Base-by-base conservation (phyloP, 1,140 invertebrate genomes). In the Leptonema lineaticorne region DNA sequence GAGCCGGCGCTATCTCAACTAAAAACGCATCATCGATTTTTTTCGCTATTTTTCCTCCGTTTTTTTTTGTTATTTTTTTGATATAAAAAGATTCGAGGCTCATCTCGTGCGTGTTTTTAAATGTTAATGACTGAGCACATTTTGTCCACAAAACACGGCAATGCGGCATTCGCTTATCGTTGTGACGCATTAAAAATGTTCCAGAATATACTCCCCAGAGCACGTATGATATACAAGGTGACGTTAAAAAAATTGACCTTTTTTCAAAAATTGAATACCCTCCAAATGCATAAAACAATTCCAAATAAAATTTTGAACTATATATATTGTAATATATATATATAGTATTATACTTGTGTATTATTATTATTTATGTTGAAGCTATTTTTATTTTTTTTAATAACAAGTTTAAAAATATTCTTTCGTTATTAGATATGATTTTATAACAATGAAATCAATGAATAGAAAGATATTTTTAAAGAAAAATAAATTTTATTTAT, bases 131-230 rank as follows among this genome's bases (percentile, higher is more conserved):
- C 28, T 24, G 28, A 24, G 16, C 58, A 62, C 2, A 62, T 62
- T 62, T 62, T 28, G 28, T 62, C 28, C 58, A 62, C 58, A 33
- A 62, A 62, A 62, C 58, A 62, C 58, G 58, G 58, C 58, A 62
- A 9, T 62, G 58, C 58, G 58, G 58, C 29, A 62, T 33, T 62
- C 20, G 29, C 58, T 62, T 62, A 62, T 62, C 58, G 58, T 7
- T 16, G 26, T 59, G 58, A 7, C 56, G 56, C 56, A 58, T 58
- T 58, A 58, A 62, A 62, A 62, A 62, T 28, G 7, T 37, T 62
- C 20, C 20, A 41, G 9, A 41, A 41, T 41, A 41, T 41, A 41
- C 16, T 41, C 37, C 37, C 37, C 2, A 11, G 37, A 16, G 37
- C 16, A 11, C 9, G n/a, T n/a, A n/a, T n/a, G n/a, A n/a, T n/a